Evolutionary conservation across 2,888 invertebrate genomes (phyloP).

Genomic region (Conus canariensis): DNA sequence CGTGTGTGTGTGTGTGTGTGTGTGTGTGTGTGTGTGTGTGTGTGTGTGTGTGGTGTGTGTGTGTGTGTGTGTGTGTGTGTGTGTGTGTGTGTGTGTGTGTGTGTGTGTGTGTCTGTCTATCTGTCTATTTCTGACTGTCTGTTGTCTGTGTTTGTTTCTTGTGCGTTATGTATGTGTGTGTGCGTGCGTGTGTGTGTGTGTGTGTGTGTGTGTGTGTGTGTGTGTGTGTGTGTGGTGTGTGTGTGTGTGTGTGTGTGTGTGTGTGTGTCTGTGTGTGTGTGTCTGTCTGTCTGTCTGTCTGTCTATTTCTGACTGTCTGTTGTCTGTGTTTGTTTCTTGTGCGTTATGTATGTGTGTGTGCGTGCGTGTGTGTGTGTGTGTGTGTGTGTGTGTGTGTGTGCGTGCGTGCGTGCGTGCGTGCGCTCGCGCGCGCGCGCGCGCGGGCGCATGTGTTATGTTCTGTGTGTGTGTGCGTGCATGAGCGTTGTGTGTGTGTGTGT

Average conservation of each 20-base stretch:
- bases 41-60: background rate
- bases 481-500: too few relatives aligned
- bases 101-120: background rate
- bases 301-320: background rate
- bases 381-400: background rate
- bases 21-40: too few relatives aligned
- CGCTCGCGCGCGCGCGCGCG: too few relatives aligned
- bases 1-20: too few relatives aligned
- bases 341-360: background rate
- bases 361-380: conserved; percentile 14
- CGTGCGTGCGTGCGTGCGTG: background rate
- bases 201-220: background rate
- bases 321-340: too few relatives aligned
- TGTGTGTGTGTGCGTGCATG: too few relatives aligned
- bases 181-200: conserved; percentile 18
- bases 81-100: background rate
- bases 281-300: background rate
- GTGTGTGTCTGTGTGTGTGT: background rate
- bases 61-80: conserved; percentile 28
- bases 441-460: too few relatives aligned
- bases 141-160: too few relatives aligned
- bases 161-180: background rate
- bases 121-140: background rate
- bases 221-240: background rate
- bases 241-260: background rate